Evolutionary conservation across 2,113 vertebrate genomes (phyloP).

Genomic region (Pelobates fuscus): DNA sequence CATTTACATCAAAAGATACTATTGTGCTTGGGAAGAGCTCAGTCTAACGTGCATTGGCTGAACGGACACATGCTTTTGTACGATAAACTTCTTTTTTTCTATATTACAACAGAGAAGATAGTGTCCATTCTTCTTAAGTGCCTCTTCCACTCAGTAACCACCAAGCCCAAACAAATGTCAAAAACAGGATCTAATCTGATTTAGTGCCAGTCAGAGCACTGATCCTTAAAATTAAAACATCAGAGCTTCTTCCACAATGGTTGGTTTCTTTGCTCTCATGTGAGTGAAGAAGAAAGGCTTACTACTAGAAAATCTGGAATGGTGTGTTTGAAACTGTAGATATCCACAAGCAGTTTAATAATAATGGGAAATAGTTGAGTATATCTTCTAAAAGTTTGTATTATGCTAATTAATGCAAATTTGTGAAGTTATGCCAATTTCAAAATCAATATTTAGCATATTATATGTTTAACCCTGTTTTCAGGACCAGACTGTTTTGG

Average conservation of each 20-base stretch:
- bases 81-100: conserved; percentile 18
- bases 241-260: conserved; percentile 27
- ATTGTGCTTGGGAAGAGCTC: neutral
- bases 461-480: no score
- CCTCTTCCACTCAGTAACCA: conserved; percentile 33
- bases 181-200: conserved; percentile 43
- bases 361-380: no score
- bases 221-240: conserved; percentile 48
- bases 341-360: no score
- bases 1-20: neutral
- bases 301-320: no score
- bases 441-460: no score
- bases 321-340: no score
- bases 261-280: neutral
- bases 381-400: no score
- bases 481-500: no score
- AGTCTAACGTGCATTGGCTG: neutral
- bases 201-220: conserved; percentile 42
- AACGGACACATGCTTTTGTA: neutral
- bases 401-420: no score
- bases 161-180: conserved; percentile 40
- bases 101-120: conserved; percentile 10
- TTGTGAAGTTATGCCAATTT: no score
- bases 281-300: conserved; percentile 2
- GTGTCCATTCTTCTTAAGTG: conserved; percentile 33